phyloP scores from a whole-genome alignment of 2,888 invertebrate species.

The Calliphora vomitoria region DNA sequence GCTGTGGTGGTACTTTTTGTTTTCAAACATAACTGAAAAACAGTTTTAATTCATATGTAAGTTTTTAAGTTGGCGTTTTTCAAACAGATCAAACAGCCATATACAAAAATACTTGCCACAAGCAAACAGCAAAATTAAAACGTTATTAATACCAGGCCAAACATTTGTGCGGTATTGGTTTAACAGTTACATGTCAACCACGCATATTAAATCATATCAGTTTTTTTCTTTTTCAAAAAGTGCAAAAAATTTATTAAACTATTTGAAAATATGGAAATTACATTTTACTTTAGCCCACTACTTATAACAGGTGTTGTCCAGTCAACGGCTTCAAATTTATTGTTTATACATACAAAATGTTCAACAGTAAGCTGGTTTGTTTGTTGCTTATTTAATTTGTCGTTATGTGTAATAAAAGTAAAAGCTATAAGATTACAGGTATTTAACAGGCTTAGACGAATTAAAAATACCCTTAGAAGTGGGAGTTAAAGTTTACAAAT shows the following conservation, averaged over 20 bases:
- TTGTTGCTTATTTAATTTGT: background rate
- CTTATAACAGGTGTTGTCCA: slow-evolving; percentile 54
- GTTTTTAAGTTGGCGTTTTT: slow-evolving; percentile 42
- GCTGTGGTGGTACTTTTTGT: background rate
- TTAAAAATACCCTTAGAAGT: too few species aligned
- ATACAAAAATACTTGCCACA: background rate
- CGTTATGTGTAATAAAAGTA: too few species aligned
- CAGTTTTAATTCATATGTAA: slow-evolving; percentile 30
- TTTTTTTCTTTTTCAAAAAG: background rate
- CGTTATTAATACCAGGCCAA: background rate
- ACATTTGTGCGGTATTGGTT: slow-evolving; percentile 35
- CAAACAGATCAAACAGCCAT: slow-evolving; percentile 39
- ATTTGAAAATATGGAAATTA: slow-evolving; percentile 14
- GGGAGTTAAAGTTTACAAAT: too few species aligned
- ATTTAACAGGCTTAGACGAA: too few species aligned
- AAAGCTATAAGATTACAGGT: too few species aligned
- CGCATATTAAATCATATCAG: slow-evolving; percentile 56
- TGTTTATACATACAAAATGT: slow-evolving; percentile 12
- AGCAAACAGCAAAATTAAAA: background rate
- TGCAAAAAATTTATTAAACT: slow-evolving; percentile 1
- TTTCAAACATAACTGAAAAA: too few species aligned
- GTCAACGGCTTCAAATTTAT: slow-evolving; percentile 54
- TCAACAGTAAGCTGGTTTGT: background rate
- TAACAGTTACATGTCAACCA: slow-evolving; percentile 59
- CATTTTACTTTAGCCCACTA: slow-evolving; percentile 36